Base-by-base conservation (phyloP, 2,888 invertebrate genomes). In the Drosophila recens region DNA sequence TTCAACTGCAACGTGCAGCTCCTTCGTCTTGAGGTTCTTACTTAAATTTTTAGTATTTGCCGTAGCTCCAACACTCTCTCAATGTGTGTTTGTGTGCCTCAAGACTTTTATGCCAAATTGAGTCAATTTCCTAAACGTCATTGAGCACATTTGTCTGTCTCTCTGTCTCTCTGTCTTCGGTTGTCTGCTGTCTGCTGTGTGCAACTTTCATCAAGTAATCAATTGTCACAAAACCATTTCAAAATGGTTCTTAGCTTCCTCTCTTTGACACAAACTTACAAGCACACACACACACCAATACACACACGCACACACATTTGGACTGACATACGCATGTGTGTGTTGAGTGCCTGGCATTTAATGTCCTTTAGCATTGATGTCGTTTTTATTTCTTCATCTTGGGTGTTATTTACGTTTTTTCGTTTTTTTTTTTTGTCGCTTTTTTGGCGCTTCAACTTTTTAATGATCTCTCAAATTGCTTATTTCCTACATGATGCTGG, bases 391-490 rank as follows among this genome's bases (percentile, higher is more conserved):
- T 81, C 74, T 72, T 79, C 68, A 83, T 86, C 74, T 66, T 64
- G 66, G n/a, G 40, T 63, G 48, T 64, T 57, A 61, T 69, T 69
- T 62, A 54, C 45, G 27, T 68, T 62, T 65, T 53, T 53, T n/a
- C n/a, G n/a, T n/a, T n/a, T 43, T 36, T 54, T 67, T 64, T 61
- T 67, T 36, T 38, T 51, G 33, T 43, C 23, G 33, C 34, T 76
- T 73, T 84, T 73, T 73, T 76, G 72, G 53, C 79, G 79, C 79
- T 76, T 86, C 68, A 86, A 86, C 86, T 86, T 88, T 88, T 87
- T 87, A 87, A 87, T 87, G 86, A 87, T 88, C 87, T 80, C 82
- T 80, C 82, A 86, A 86, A 87, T 88, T 88, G 86, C 87, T 88
- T 88, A 86, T 84, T 88, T 84, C 88, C 84, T 84, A 80, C 88